A percentile compares a stretch with the other conserved stretches of the same genome.
Evolutionary conservation across 2,113 vertebrate genomes (phyloP).

Genomic region (Ceratotherium simum): DNA sequence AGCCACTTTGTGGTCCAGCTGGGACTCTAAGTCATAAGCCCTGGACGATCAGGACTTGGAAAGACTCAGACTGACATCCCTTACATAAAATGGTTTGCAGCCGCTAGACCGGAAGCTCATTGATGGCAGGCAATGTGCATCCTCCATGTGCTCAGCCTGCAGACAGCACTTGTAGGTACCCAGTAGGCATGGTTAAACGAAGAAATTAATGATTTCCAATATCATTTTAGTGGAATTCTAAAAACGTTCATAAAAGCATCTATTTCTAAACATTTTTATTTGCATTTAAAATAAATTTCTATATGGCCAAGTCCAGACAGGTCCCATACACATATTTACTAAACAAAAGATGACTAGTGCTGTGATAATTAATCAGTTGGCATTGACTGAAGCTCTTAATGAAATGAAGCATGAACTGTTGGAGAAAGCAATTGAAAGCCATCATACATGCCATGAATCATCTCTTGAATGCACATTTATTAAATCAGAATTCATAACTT

Average conservation of each 20-base stretch:
- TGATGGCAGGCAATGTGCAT: background rate
- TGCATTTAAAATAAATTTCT: conserved; percentile 78
- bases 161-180: too few species aligned
- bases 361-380: conserved; percentile 87
- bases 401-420: conserved; percentile 87
- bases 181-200: background rate
- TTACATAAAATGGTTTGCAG: background rate
- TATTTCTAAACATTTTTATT: conserved; percentile 68
- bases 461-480: conserved; percentile 85
- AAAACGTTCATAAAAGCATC: background rate
- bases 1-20: background rate
- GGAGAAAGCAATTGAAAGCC: conserved; percentile 88
- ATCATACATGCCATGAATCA: conserved; percentile 88
- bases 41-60: background rate
- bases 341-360: conserved; percentile 85
- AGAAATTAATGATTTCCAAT: background rate
- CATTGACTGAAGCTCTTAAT: conserved; percentile 86
- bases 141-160: background rate
- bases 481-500: conserved; percentile 85
- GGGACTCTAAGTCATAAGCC: background rate
- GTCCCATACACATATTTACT: conserved; percentile 81
- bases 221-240: background rate
- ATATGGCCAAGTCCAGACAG: conserved; percentile 76
- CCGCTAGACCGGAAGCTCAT: too few species aligned
- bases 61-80: background rate